These are phyloP conservation scores for Alloplasta piceator DNA, from an alignment of 2,888 invertebrate species.

Conservation along the genomic window DNA sequence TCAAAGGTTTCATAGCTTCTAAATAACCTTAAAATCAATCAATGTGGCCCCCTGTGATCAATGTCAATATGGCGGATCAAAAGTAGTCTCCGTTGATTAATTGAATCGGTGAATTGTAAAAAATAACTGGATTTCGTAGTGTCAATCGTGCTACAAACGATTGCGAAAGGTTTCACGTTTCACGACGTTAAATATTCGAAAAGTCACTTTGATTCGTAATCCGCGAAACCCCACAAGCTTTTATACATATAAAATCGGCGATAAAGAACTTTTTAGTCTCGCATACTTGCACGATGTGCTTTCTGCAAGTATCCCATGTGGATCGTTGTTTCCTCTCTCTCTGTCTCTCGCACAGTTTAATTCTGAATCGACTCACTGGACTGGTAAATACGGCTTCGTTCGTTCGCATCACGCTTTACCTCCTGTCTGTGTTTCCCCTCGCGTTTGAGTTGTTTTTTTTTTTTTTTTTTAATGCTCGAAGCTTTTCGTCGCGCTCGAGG, in stretches of 20 bases:
- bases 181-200: slow-evolving; percentile 40
- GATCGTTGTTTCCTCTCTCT: slow-evolving; percentile 35
- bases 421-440: not conserved
- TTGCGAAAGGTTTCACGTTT: slow-evolving; percentile 44
- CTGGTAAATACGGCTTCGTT: slow-evolving; percentile 22
- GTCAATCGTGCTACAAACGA: slow-evolving; percentile 9
- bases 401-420: not conserved
- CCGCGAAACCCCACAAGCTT: slow-evolving; percentile 42
- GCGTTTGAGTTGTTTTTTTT: not conserved
- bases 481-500: too few relatives aligned
- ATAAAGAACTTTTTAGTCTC: slow-evolving; percentile 38
- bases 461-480: too few relatives aligned
- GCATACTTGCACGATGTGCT: slow-evolving; percentile 29
- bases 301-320: slow-evolving; percentile 40
- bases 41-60: too few relatives aligned
- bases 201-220: slow-evolving; percentile 40
- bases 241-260: not conserved
- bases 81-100: too few relatives aligned
- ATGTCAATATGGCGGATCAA: too few relatives aligned
- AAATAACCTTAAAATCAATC: too few relatives aligned
- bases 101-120: too few relatives aligned
- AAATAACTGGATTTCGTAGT: too few relatives aligned
- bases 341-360: slow-evolving; percentile 26
- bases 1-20: too few relatives aligned
- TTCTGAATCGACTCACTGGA: slow-evolving; percentile 34